These are phyloP conservation scores for Protophormia terraenovae DNA, from an alignment of 2,888 invertebrate genomes.

Conservation along the genomic window DNA sequence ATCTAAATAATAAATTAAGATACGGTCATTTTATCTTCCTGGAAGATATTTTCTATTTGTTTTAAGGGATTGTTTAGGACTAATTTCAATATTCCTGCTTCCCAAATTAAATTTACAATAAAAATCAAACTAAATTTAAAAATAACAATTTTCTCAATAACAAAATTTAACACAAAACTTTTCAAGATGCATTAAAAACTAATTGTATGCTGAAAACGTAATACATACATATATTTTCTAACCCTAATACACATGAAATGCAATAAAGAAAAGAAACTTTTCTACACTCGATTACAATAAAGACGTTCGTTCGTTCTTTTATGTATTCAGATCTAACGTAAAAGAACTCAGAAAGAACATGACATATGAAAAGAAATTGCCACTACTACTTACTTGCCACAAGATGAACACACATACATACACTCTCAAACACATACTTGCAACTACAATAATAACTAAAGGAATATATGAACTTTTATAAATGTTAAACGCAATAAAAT, in stretches of 20 bases:
- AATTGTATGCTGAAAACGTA: slow-evolving; percentile 60
- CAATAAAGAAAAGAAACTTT: slow-evolving; percentile 42
- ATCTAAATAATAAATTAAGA: too few species aligned
- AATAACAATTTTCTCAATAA: neutral
- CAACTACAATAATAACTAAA: slow-evolving; percentile 36
- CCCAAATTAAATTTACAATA: neutral
- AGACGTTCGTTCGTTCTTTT: slow-evolving; percentile 30
- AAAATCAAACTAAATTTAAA: neutral
- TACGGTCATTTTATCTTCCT: too few species aligned
- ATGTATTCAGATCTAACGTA: slow-evolving; percentile 30
- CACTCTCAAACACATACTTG: neutral
- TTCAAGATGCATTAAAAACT: slow-evolving; percentile 63
- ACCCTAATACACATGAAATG: slow-evolving; percentile 37
- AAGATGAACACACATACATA: neutral
- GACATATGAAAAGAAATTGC: slow-evolving; percentile 65
- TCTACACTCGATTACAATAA: slow-evolving; percentile 36
- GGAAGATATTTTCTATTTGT: too few species aligned
- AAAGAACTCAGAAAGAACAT: slow-evolving; percentile 41
- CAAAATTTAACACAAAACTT: slow-evolving; percentile 48
- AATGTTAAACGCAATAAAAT: slow-evolving; percentile 64
- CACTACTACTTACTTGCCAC: slow-evolving; percentile 35
- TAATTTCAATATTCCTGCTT: neutral
- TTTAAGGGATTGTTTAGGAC: too few species aligned
- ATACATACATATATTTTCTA: slow-evolving; percentile 25
- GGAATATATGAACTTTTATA: slow-evolving; percentile 63